These are phyloP conservation scores for Drosophila leonis DNA, from an alignment of 2,888 invertebrate genomes.

Conservation along the genomic window DNA sequence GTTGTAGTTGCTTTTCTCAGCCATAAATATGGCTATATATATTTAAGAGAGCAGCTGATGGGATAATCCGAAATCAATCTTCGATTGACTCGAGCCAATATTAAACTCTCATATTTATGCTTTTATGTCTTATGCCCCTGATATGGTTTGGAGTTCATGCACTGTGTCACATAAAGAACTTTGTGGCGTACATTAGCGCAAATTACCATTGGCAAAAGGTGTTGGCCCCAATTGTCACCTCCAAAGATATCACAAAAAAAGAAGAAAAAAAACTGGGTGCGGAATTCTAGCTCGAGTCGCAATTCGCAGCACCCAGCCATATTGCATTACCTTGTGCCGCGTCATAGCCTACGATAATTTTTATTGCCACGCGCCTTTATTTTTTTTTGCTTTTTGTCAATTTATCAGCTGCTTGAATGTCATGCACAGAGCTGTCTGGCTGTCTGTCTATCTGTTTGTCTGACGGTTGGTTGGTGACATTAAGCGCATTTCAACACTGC, in stretches of 20 bases:
- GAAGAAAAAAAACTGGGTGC: constrained; percentile 58
- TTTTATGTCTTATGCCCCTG: constrained; percentile 37
- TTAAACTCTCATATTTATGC: constrained; percentile 44
- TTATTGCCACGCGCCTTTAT: constrained; percentile 78
- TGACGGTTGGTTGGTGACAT: constrained; percentile 57
- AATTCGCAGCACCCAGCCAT: constrained; percentile 17
- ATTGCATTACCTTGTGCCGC: constrained; percentile 67
- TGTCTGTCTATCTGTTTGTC: constrained; percentile 9
- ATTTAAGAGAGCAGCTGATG: constrained; percentile 8
- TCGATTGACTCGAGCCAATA: neutral
- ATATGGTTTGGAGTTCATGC: constrained; percentile 27
- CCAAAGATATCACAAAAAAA: constrained; percentile 58
- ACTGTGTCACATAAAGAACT: constrained; percentile 53
- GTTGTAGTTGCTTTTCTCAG: constrained; percentile 22
- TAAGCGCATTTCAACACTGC: constrained; percentile 67
- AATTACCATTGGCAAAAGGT: constrained; percentile 76
- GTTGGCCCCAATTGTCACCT: constrained; percentile 82
- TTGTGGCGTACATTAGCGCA: constrained; percentile 65
- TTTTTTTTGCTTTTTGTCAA: constrained; percentile 32
- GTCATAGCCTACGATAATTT: constrained; percentile 47
- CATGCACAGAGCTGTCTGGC: constrained; percentile 56
- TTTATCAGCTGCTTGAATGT: constrained; percentile 69
- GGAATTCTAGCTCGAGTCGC: constrained; percentile 58
- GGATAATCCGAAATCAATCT: constrained; percentile 13
- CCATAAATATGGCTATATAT: constrained; percentile 1